Evolutionary conservation across 2,113 vertebrate genomes (phyloP), one percentile per base, ranked within the genome.

Genomic region (Tringa solitaria): DNA sequence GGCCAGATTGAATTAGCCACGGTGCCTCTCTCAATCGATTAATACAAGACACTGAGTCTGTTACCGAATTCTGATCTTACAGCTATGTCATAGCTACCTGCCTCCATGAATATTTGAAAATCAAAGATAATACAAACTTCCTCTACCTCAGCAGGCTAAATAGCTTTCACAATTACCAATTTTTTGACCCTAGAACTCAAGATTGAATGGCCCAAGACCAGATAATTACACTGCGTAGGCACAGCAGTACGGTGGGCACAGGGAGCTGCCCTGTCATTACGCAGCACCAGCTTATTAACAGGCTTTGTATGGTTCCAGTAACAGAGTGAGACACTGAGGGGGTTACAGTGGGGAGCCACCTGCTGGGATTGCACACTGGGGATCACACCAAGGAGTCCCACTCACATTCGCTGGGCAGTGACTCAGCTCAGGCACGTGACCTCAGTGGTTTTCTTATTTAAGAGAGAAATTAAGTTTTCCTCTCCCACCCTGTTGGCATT

Each of bases 311-410:
- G 22, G 60, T 60, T 15, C 56, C 87, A 65, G 33, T 16, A 15
- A 48, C 5, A 14, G 24, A 17, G 33, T 0, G 1, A 48, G n/a
- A 30, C 53, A 27, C 57, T 1, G 10, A 18, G 13, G 14, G 35
- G 16, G 27, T 28, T 22, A 53, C 74, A 61, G 48, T 0, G 1
- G 32, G 27, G 50, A 23, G 84, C 21, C 22, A 28, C 60, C 77
- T n/a, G 57, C 64, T 6, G 26, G 48, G 60, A 13, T 6, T 16
- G n/a, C 87, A 70, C 2, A 0, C 17, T 2, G 45, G 37, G 50
- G 45, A n/a, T n/a, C 8, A 9, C 50, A 51, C 57, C 75, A n/a
- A 14, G 13, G 15, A 30, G 37, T 14, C 17, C 32, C 21, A 8
- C 12, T 39, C 17, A 15, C 50, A 53, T 2, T 4, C 0, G 1